Percentiles rank a stretch among this genome's conserved stretches.
These are phyloP conservation scores for Epinephelus lanceolatus DNA, from an alignment of 2,113 vertebrate species.

Conservation along the genomic window DNA sequence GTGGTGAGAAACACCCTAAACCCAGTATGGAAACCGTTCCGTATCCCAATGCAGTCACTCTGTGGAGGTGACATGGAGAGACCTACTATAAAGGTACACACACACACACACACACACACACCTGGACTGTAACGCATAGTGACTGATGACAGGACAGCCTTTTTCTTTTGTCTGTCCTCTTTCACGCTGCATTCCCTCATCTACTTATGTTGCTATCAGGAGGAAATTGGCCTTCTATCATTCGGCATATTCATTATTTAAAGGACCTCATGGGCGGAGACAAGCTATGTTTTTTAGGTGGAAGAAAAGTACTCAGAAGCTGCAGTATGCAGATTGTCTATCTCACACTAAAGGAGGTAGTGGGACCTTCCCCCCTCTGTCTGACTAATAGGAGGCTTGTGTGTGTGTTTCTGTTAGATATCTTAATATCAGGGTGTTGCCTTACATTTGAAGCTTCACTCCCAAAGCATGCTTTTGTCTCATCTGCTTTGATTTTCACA, in stretches of 20 bases:
- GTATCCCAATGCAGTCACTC: conserved; percentile 91
- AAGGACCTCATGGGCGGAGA: too few species aligned
- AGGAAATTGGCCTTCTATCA: not conserved
- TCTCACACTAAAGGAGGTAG: not conserved
- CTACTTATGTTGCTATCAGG: not conserved
- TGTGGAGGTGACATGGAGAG: conserved; percentile 96
- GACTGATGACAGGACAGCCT: not conserved
- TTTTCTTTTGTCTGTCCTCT: not conserved
- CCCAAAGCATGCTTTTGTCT: conserved; percentile 41
- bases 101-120: not conserved
- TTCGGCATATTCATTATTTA: not conserved
- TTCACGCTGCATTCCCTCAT: not conserved
- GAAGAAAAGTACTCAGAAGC: not conserved
- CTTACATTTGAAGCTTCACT: conserved; percentile 9
- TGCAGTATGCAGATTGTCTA: conserved; percentile 5
- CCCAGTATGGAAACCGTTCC: conserved; percentile 94
- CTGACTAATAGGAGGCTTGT: not conserved
- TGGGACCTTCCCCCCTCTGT: not conserved
- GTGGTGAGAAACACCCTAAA: conserved; percentile 96
- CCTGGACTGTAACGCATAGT: not conserved
- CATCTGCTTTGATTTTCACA: conserved; percentile 14
- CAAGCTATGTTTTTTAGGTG: too few species aligned
- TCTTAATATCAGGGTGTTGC: not conserved
- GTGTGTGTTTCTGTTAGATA: not conserved
- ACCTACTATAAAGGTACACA: conserved; percentile 88